Evolutionary conservation across 1,140 invertebrate species (phyloP), one percentile per base, ranked within the genome.

Genomic region (Drosophila busckii): DNA sequence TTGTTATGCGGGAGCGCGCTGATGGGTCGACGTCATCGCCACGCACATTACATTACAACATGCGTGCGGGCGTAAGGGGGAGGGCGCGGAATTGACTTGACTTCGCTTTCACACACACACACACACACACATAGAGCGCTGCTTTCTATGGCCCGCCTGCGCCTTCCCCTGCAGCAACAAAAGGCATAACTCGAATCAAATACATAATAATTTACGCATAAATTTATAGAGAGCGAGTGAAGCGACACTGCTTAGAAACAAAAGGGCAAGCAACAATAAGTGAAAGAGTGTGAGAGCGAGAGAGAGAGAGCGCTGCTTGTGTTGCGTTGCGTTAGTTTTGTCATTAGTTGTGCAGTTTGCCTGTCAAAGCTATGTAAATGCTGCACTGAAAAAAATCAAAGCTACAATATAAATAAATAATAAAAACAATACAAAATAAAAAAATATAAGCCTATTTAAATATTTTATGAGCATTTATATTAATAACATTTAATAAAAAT

Each of bases 21-120:
- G 59, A 58, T 38, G 52, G 38, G 44, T 49, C 60, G 45, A 63
- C 60, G 60, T 63, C 60, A 63, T 56, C 59, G 42, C 53, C 16
- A 49, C 60, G 53, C 60, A 58, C 32, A 58, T 55, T 53, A 58
- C 32, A 58, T 55, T 56, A 58, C 52, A 58, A 63, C 53, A 58
- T 63, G 35, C 34, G 15, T 28, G 40, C 26, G 35, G 13, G 22
- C 29, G 20, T 31, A 13, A 19, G 8, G 13, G n/a, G 35, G 20
- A 10, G 22, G 8, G 12, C 15, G 23, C 16, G 10, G 32, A 8
- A 10, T 22, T 38, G 38, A 54, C 25, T 54, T 49, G 56, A 60
- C 53, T 60, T 60, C 49, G 56, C 56, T 60, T 60, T 60, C 56
- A 60, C 56, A 60, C 56, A 53, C 48, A 41, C 45, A 16, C 34